Evolutionary conservation across 2,113 vertebrate genomes (phyloP).

Genomic region (Myrmecobius fasciatus): DNA sequence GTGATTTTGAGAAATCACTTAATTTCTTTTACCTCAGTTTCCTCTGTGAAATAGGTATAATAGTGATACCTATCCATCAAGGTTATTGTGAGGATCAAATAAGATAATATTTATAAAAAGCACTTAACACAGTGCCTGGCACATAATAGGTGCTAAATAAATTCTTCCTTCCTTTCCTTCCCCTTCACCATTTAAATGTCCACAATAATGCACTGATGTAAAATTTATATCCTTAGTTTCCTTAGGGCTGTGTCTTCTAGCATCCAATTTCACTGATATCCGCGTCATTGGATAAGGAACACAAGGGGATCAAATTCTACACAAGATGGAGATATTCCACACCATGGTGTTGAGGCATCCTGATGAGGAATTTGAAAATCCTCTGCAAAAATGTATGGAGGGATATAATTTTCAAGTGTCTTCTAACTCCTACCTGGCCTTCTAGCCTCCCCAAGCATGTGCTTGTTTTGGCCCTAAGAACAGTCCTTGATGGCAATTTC

Average conservation of each 20-base stretch:
- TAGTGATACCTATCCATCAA: not conserved
- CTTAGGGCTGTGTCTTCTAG: not conserved
- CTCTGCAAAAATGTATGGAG: not conserved
- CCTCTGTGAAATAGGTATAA: not conserved
- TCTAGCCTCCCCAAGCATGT: not conserved
- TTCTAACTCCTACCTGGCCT: not conserved
- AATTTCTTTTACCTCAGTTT: not conserved
- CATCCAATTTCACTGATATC: not conserved
- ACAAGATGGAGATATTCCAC: not conserved
- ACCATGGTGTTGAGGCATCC: not conserved
- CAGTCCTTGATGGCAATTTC: not conserved
- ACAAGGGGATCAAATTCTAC: not conserved
- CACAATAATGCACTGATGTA: not conserved
- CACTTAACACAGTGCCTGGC: not conserved
- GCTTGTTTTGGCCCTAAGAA: not conserved
- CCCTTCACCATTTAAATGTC: not conserved
- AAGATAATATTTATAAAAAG: not conserved
- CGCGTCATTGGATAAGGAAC: not conserved
- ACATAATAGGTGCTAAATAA: not conserved
- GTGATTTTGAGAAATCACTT: not conserved
- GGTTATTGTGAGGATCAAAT: not conserved
- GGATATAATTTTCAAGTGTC: not conserved
- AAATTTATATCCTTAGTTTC: not conserved
- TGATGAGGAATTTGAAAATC: conserved; percentile 37
- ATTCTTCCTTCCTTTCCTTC: not conserved